Evolutionary conservation across 2,888 invertebrate genomes (phyloP), one percentile per base, ranked within the genome.

Genomic region (Lucinisca nassula): DNA sequence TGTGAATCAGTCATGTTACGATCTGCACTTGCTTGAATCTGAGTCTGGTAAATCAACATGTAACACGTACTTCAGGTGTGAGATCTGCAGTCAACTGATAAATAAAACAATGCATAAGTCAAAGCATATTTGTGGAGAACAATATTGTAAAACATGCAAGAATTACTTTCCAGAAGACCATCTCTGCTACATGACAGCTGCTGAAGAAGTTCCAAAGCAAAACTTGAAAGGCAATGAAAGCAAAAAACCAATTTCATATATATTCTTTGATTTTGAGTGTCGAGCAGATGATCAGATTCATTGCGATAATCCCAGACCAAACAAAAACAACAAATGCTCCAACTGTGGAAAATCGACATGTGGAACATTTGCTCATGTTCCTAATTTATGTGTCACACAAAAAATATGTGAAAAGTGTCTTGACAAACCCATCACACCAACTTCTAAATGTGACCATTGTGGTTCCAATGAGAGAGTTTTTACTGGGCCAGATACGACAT

Each of bases 391-490:
- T 27, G 45, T 38, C 12, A 40, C 24, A 8, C 75, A 17, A 75
- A 45, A n/a, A 30, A 40, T 75, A 8, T 75, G 75, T 30, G 30
- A 21, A 14, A 14, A 10, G 6, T 75, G 75, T 30, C 21, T 75
- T 21, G 40, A 40, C 24, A 75, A 27, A 8, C 14, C 37, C 27
- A 21, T 75, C n/a, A 17, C 40, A n/a, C n/a, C n/a, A n/a, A n/a
- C n/a, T n/a, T n/a, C n/a, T n/a, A n/a, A 6, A 27, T 87, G 83
- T 67, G 55, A 78, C 2, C n/a, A 58, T 24, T 87, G 86, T 67
- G 82, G 83, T 10, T 24, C 61, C 74, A 72, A 72, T 24, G 82
- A 85, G 35, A n/a, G 40, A 12, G 32, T 82, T 0, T 82, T 82
- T 30, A 37, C 17, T 21, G 82, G 78, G 17, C 27, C 40, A 32